Conservation (phyloP, 1,140 invertebrate genomes). For the Drosophila seguyi region DNA sequence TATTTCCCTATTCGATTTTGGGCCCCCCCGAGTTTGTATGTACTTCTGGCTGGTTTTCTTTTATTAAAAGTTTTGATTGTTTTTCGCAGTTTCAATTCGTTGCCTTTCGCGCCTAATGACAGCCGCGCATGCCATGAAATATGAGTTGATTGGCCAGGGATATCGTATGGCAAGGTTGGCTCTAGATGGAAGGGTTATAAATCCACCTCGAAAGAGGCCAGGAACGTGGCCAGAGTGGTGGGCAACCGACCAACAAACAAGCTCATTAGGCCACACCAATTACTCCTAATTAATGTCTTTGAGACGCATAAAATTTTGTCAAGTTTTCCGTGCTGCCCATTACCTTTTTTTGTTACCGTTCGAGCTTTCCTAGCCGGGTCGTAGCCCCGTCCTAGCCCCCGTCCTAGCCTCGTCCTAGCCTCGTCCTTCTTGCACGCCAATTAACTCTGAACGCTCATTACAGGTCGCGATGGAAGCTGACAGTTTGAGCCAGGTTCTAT, state of each 20-base stretch:
- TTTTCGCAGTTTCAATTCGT: constrained; percentile 74
- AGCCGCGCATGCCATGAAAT: constrained; percentile 77
- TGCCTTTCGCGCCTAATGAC: constrained; percentile 62
- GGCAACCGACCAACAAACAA: constrained; percentile 49
- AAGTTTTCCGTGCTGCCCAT: constrained; percentile 54
- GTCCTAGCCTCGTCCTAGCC: neutral
- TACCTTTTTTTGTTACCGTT: constrained; percentile 19
- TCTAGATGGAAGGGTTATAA: constrained; percentile 59
- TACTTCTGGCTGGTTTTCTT: constrained; percentile 28
- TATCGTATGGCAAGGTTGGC: constrained; percentile 11
- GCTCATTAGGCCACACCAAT: constrained; percentile 71
- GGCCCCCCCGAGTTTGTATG: constrained; percentile 7
- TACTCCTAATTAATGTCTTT: constrained; percentile 77
- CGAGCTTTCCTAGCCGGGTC: neutral
- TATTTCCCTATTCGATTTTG: constrained; percentile 38
- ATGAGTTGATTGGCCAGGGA: constrained; percentile 71
- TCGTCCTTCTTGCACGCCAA: constrained; percentile 75
- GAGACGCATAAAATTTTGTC: constrained; percentile 73
- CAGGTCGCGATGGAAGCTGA: constrained; percentile 54
- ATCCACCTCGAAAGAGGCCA: constrained; percentile 34
- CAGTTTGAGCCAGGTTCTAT: constrained; percentile 45
- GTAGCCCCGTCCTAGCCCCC: neutral
- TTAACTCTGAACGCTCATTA: constrained; percentile 82
- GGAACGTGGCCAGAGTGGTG: neutral
- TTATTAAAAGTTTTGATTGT: constrained; percentile 74